phyloP scores from a whole-genome alignment of 1,140 invertebrate species.

The Drosophila novamexicana region DNA sequence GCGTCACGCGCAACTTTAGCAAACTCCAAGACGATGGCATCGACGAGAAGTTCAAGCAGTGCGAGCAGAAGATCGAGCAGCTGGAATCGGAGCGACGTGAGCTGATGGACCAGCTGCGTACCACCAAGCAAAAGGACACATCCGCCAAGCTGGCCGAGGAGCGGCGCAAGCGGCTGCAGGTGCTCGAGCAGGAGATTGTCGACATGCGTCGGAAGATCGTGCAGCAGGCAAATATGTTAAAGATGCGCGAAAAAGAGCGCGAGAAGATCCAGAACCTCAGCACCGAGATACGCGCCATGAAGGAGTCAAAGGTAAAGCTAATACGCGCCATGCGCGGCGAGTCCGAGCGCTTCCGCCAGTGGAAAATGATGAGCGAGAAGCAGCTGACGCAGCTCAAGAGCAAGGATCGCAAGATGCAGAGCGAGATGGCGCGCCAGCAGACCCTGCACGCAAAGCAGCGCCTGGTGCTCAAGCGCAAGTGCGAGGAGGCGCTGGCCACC shows the following conservation, averaged over 20 bases:
- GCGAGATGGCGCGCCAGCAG: conserved; percentile 92
- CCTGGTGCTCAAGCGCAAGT: conserved; percentile 93
- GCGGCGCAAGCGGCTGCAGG: conserved; percentile 90
- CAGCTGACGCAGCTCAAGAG: conserved; percentile 91
- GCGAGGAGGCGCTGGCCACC: conserved; percentile 92
- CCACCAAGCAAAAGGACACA: conserved; percentile 84
- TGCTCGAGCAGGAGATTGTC: conserved; percentile 90
- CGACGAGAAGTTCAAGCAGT: conserved; percentile 87
- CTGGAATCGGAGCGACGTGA: conserved; percentile 91
- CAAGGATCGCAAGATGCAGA: conserved; percentile 92
- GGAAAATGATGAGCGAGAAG: conserved; percentile 91
- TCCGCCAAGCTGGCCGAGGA: conserved; percentile 88
- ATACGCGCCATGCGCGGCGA: conserved; percentile 94
- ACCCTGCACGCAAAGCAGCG: conserved; percentile 91
- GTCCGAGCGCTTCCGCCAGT: conserved; percentile 91
- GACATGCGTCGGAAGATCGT: conserved; percentile 90
- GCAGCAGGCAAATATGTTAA: conserved; percentile 91
- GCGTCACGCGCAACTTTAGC: conserved; percentile 88
- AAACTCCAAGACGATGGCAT: conserved; percentile 85
- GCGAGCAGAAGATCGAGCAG: conserved; percentile 89
- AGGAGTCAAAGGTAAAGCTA: conserved; percentile 92
- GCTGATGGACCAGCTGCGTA: conserved; percentile 87
- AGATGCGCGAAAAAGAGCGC: conserved; percentile 92
- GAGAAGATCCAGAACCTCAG: conserved; percentile 90
- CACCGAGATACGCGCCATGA: conserved; percentile 91